Percentiles rank a stretch among this genome's conserved stretches.
phyloP scores from a whole-genome alignment of 2,113 vertebrate species.

The Coreoperca whiteheadi region DNA sequence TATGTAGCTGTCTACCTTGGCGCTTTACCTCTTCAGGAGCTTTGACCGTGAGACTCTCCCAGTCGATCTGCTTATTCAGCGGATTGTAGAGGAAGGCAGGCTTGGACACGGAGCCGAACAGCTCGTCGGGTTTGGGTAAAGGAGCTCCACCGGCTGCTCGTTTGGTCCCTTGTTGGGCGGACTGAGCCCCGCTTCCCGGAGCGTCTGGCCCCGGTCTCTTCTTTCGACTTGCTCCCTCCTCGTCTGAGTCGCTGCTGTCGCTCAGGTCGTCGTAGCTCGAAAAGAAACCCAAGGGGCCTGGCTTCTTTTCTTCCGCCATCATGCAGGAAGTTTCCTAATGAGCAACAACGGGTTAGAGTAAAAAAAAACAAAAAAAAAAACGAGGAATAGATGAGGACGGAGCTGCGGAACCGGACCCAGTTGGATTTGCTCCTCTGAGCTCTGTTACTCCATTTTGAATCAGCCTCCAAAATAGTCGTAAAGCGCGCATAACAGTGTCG shows the following conservation, averaged over 20 bases:
- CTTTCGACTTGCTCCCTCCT: conserved; percentile 67
- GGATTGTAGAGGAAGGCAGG: conserved; percentile 95
- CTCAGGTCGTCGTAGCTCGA: conserved; percentile 88
- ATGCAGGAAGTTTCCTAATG: not conserved
- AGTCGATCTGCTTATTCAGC: conserved; percentile 93
- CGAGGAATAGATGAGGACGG: no score
- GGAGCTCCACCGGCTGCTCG: conserved; percentile 65
- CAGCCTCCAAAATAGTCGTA: conserved; percentile 75
- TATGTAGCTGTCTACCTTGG: not conserved
- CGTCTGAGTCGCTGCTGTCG: conserved; percentile 83
- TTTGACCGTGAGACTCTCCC: conserved; percentile 91
- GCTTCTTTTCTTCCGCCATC: conserved; percentile 89
- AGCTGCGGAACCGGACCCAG: no score
- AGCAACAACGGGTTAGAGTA: not conserved
- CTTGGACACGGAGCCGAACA: conserved; percentile 91
- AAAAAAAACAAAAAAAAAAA: not conserved
- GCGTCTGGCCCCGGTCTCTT: conserved; percentile 56
- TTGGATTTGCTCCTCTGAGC: fast-evolving
- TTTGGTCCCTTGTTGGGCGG: conserved; percentile 67
- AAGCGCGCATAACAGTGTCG: conserved; percentile 3
- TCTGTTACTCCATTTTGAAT: conserved; percentile 81
- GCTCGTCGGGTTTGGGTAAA: conserved; percentile 90
- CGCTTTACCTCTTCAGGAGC: conserved; percentile 90
- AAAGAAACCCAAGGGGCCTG: conserved; percentile 90
- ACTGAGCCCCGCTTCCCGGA: conserved; percentile 3